phyloP scores from a whole-genome alignment of 2,888 invertebrate species.

The Therioaphis trifolii region DNA sequence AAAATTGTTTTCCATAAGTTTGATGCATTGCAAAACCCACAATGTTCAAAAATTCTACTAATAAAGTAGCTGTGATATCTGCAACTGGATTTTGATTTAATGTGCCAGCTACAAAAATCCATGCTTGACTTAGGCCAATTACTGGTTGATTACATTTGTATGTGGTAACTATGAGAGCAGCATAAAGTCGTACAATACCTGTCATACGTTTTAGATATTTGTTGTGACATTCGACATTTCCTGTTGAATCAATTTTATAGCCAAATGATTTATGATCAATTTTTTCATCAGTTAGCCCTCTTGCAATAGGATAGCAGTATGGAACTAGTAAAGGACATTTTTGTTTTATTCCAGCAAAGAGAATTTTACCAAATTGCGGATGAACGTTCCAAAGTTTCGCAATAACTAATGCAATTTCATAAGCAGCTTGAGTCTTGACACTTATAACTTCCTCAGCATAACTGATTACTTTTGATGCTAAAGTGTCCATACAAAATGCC shows the following conservation, averaged over 20 bases:
- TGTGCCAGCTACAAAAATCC: constrained; percentile 47
- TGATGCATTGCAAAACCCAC: constrained; percentile 79
- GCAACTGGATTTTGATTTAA: constrained; percentile 57
- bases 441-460: constrained; percentile 89
- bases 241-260: constrained; percentile 75
- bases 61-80: constrained; percentile 77
- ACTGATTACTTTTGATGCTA: constrained; percentile 67
- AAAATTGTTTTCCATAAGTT: constrained; percentile 81
- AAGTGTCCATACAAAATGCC: constrained; percentile 47
- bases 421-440: constrained; percentile 86
- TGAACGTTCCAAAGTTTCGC: constrained; percentile 84
- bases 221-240: constrained; percentile 82
- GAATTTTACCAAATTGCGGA: constrained; percentile 82
- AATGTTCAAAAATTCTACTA: constrained; percentile 83
- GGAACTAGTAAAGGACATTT: constrained; percentile 88
- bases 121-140: constrained; percentile 39
- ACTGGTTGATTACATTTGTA: constrained; percentile 68
- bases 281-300: constrained; percentile 79
- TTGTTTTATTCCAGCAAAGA: constrained; percentile 82
- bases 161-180: constrained; percentile 80
- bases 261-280: constrained; percentile 71
- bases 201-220: constrained; percentile 87
- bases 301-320: constrained; percentile 77
- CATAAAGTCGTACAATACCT: constrained; percentile 84
- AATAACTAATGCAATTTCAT: constrained; percentile 83